Evolutionary conservation across 2,113 vertebrate species (phyloP), one percentile per base, ranked within the genome.

Genomic region (Pomatorhinus ruficollis): DNA sequence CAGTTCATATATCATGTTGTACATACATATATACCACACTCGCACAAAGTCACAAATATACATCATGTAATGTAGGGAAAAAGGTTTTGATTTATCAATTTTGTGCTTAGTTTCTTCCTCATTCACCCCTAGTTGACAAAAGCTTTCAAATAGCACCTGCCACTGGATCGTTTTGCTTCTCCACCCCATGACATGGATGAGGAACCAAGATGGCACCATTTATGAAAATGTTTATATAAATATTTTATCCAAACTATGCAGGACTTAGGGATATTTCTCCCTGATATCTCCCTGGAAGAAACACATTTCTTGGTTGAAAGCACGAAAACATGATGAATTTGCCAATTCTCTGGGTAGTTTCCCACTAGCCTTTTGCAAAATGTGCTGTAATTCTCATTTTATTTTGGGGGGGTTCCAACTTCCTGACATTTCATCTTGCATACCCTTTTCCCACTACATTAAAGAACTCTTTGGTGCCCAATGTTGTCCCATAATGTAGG

Each of bases 271-370:
- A 88, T 68, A 86, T 81, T 89, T 83, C 70, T 92, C 40, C 80
- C 93, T 78, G 54, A 25, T 89, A 72, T 65, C 53, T 80, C 50
- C 35, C 76, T 90, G 72, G 81, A 95, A 91, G 33, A n/a, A 13
- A 59, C 68, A 25, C 60, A 89, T 54, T 87, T 84, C 77, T 89
- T 83, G 54, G 72, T 82, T 78, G 71, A 93, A 78, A 7, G 16
- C 69, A 81, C 65, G 52, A 87, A 95, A 91, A 75, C 74, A 74
- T n/a, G 22, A 90, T 80, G 52, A 92, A 90, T 90, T 93, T 63
- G 74, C 60, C 45, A 89, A 78, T 66, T 77, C 88, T 84, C 74
- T 64, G 65, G 74, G 24, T 90, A 85, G 49, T 52, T 85, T 76
- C 75, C 63, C 49, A 64, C 57, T 37, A 40, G 82, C 15, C 70